Evolutionary conservation across 2,888 invertebrate species (phyloP).

Genomic region (Cantharis lateralis): DNA sequence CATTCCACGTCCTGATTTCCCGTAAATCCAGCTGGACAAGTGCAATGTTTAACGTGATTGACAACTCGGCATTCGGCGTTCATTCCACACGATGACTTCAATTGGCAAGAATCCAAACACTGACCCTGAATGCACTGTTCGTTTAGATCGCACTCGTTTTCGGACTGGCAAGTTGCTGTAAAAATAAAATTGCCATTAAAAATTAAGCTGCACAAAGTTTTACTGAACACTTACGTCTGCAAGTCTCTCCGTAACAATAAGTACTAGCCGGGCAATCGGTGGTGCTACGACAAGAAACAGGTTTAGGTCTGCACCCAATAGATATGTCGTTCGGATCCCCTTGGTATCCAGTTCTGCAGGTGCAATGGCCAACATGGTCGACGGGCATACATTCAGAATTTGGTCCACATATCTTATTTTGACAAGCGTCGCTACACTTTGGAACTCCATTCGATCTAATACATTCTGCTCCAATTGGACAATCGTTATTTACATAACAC

Average conservation of each 20-base stretch:
- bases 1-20: slow-evolving; percentile 85
- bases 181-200: slow-evolving; percentile 22
- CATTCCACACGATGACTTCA: slow-evolving; percentile 79
- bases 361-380: slow-evolving; percentile 77
- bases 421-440: slow-evolving; percentile 85
- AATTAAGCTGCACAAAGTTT: not conserved
- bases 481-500: slow-evolving; percentile 78
- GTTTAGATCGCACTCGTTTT: slow-evolving; percentile 78
- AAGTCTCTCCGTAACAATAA: slow-evolving; percentile 80
- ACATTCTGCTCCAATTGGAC: slow-evolving; percentile 80
- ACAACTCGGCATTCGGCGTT: slow-evolving; percentile 77
- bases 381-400: slow-evolving; percentile 82
- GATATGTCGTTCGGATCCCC: slow-evolving; percentile 74
- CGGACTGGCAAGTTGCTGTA: slow-evolving; percentile 75
- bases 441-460: slow-evolving; percentile 70
- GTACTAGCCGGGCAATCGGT: slow-evolving; percentile 77
- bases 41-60: slow-evolving; percentile 78
- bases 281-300: slow-evolving; percentile 72
- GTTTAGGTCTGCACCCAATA: slow-evolving; percentile 75
- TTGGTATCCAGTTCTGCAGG: slow-evolving; percentile 77
- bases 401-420: slow-evolving; percentile 75
- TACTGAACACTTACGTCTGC: slow-evolving; percentile 71
- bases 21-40: slow-evolving; percentile 83
- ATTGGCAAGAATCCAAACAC: slow-evolving; percentile 79
- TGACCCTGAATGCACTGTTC: slow-evolving; percentile 83